phyloP scores from a whole-genome alignment of 2,888 invertebrate species.

The Philonicus albiceps region DNA sequence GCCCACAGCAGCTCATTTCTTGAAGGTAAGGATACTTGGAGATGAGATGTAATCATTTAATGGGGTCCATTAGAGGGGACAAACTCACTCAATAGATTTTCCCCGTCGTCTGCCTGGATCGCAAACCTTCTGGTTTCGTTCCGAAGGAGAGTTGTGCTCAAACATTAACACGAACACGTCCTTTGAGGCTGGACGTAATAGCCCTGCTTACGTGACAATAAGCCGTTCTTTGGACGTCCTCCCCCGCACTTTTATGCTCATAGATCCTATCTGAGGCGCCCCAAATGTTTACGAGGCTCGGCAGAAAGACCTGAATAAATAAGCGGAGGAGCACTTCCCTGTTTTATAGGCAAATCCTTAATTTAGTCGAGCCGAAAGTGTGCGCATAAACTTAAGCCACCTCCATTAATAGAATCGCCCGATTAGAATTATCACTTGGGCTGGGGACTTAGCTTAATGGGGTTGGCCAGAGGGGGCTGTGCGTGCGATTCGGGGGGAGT shows the following conservation, averaged over 20 bases:
- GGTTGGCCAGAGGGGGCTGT: not conserved
- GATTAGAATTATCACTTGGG: conserved; percentile 42
- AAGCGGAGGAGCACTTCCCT: conserved; percentile 1
- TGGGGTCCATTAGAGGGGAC: conserved; percentile 38
- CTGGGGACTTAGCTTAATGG: conserved; percentile 15
- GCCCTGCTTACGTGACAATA: conserved; percentile 35
- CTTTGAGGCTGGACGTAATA: conserved; percentile 23
- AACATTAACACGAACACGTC: conserved; percentile 35
- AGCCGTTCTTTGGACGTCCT: not conserved
- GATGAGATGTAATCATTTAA: conserved; percentile 42
- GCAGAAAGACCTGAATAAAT: conserved; percentile 34
- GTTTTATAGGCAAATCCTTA: conserved; percentile 25
- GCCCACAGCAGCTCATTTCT: conserved; percentile 17
- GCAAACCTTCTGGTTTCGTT: not conserved
- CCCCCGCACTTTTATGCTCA: not conserved
- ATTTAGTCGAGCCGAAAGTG: conserved; percentile 22
- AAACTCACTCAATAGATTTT: conserved; percentile 40
- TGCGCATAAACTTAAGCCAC: conserved; percentile 40
- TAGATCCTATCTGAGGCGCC: conserved; percentile 24
- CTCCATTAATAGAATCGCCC: conserved; percentile 41
- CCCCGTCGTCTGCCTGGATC: not conserved
- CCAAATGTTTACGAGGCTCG: conserved; percentile 6
- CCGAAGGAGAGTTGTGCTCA: not conserved
- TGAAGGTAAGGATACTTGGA: not conserved
- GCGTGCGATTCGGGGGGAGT: not conserved